phyloP scores from a whole-genome alignment of 2,113 vertebrate genomes.

The Periophthalmus modestus region DNA sequence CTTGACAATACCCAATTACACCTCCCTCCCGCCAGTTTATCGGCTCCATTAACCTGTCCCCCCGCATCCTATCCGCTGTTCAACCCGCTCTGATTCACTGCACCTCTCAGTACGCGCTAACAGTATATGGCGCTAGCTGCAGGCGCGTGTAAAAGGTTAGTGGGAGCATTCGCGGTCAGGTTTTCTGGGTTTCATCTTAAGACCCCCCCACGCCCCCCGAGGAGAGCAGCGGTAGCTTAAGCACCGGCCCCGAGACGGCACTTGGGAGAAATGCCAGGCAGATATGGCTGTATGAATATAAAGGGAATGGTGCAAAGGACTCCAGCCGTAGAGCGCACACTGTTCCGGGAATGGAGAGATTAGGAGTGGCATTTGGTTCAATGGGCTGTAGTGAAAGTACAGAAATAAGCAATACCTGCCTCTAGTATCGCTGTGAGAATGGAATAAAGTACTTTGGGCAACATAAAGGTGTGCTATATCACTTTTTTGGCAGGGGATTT shows the following conservation, averaged over 20 bases:
- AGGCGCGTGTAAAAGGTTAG: conserved; percentile 11
- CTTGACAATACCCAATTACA: conserved; percentile 5
- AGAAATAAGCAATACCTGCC: not conserved
- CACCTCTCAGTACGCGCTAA: not conserved
- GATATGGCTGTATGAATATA: conserved; percentile 12
- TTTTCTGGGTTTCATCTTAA: conserved; percentile 3
- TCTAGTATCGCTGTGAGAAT: too few relatives aligned
- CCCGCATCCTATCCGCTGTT: not conserved
- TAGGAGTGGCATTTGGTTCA: not conserved
- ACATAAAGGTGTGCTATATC: too few relatives aligned
- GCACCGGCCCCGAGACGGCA: not conserved
- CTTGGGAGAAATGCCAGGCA: not conserved
- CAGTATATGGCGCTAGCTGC: not conserved
- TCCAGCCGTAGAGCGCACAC: not conserved
- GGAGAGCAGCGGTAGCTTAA: not conserved
- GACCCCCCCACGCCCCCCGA: conserved; percentile 3
- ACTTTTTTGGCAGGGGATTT: too few relatives aligned
- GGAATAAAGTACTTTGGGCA: too few relatives aligned
- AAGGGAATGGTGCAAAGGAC: conserved; percentile 8
- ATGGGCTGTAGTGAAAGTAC: not conserved
- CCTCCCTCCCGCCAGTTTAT: conserved; percentile 7
- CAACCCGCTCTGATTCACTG: conserved; percentile 5
- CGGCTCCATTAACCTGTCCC: conserved; percentile 14
- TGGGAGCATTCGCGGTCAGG: not conserved
- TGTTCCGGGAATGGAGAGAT: not conserved